Conservation (phyloP, 1,140 invertebrate species). For the Thaumatotibia leucotreta region DNA sequence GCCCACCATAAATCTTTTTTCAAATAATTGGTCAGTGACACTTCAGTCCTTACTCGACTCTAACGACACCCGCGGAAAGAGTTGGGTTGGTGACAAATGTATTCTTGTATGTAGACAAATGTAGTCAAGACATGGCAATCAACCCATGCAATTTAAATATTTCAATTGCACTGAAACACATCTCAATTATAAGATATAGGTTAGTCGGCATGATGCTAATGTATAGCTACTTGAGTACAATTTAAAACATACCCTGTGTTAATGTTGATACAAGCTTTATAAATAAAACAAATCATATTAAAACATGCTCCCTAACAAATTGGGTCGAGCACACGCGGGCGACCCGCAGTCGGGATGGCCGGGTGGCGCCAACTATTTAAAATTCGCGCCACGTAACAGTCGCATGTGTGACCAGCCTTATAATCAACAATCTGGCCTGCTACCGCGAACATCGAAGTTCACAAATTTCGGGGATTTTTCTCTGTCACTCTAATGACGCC, state of each 20-base stretch:
- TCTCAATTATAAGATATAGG: background rate
- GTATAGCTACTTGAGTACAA: background rate
- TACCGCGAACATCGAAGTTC: background rate
- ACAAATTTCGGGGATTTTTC: too few relatives aligned
- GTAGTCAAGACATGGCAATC: too few relatives aligned
- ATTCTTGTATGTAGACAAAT: too few relatives aligned
- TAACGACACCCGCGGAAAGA: too few relatives aligned
- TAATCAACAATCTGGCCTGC: constrained; percentile 22
- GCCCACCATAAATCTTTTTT: too few relatives aligned
- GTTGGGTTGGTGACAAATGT: too few relatives aligned
- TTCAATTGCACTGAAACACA: too few relatives aligned
- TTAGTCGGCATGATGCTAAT: background rate
- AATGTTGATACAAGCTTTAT: background rate
- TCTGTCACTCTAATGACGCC: background rate
- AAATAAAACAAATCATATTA: background rate
- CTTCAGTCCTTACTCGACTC: too few relatives aligned
- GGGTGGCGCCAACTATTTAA: constrained; percentile 19
- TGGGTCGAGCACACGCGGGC: background rate
- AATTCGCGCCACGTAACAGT: constrained; percentile 34
- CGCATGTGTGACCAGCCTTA: constrained; percentile 33
- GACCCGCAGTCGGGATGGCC: background rate
- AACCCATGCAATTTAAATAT: background rate
- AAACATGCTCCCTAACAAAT: background rate
- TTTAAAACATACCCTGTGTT: background rate
- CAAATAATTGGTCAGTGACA: too few relatives aligned